phyloP scores from a whole-genome alignment of 2,113 vertebrate species.

The Cricetomys ansorgei region DNA sequence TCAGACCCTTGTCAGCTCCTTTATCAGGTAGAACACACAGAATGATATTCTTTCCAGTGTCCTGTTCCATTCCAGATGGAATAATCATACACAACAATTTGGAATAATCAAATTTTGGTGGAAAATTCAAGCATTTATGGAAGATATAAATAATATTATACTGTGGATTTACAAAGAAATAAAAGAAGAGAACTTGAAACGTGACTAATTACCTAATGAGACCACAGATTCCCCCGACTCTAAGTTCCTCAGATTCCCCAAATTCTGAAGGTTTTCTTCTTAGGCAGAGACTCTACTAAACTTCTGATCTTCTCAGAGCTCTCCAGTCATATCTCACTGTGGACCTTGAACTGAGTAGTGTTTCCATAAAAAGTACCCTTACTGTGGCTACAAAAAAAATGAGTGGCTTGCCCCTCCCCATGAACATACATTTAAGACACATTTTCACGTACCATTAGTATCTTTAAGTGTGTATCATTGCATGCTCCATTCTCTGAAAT shows the following conservation, averaged over 20 bases:
- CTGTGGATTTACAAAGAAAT: neutral
- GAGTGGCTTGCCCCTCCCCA: neutral
- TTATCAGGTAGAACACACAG: neutral
- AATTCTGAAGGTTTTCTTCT: neutral
- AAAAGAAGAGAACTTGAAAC: neutral
- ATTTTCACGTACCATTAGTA: neutral
- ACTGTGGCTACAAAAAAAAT: neutral
- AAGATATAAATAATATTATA: neutral
- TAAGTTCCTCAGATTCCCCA: neutral
- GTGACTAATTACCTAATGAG: neutral
- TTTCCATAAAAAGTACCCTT: neutral
- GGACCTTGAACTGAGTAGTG: neutral
- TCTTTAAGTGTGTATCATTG: neutral
- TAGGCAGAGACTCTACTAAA: neutral
- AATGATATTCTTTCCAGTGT: neutral
- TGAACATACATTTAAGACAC: neutral
- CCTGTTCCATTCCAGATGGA: neutral
- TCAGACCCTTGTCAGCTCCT: neutral
- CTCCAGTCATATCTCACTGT: neutral
- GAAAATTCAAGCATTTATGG: neutral
- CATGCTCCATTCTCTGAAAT: neutral
- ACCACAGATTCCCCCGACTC: too few species aligned
- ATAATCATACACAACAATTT: neutral
- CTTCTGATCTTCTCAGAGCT: neutral
- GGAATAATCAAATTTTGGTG: neutral